Base-by-base conservation (phyloP, 2,113 vertebrate genomes). In the Oreochromis spilurus region DNA sequence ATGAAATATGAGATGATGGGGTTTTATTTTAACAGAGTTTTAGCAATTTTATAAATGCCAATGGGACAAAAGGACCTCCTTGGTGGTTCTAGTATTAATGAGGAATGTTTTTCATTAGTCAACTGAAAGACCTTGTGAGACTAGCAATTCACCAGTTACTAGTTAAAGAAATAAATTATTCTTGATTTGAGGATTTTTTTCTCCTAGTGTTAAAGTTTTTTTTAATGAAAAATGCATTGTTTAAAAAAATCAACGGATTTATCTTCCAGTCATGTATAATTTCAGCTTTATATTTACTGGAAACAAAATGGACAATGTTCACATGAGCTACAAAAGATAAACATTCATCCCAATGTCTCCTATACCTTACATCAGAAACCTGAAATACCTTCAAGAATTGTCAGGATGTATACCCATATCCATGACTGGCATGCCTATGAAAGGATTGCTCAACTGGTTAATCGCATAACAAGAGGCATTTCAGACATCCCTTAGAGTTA, bases 401-500 rank as follows among this genome's bases (percentile, higher is more conserved):
- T 80, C 36, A 36, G 38, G 29, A 78, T 21, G 34, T 72, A n/a
- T 7, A 75, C 7, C 12, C 29, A 43, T 13, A 8, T 36, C 53
- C 19, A 31, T 86, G 79, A 83, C 34, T 79, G 43, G 9, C 81
- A 81, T 48, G 13, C 9, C 29, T 6, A 16, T 84, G 50, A 85
- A 87, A 50, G 84, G 6, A 58, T 19, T 10, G 4, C n/a, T 82
- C 84, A 62, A 6, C 7, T 55, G 78, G 78, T 79, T 57, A 84
- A 86, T 91, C 45, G 14, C 72, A 24, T 43, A 57, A 62, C 29
- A 89, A 54, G 16, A 79, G 58, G 6, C 65, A 54, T 89, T 72
- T 87, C 38, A 86, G 24, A 80, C 75, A 81, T 65, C 48, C 81
- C 83, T 82, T 12, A 50, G 58, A 91, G 84, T 84, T 87, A 83